Evolutionary conservation across 2,113 vertebrate species (phyloP).

Genomic region (Sinosuthora webbiana): DNA sequence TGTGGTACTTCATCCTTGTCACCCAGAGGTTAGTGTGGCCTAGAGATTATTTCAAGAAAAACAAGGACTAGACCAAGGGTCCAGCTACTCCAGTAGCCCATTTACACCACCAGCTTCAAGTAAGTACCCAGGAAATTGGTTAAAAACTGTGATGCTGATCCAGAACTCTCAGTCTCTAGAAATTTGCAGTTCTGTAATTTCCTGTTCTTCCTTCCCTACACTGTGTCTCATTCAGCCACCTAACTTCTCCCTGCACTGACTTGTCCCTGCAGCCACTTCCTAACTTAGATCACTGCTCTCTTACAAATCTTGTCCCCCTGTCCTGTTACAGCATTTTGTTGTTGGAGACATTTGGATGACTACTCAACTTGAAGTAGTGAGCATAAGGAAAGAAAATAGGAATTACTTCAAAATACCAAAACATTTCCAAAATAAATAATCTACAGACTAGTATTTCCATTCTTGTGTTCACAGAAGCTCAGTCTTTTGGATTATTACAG

Average conservation of each 20-base stretch:
- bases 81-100: neutral
- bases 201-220: neutral
- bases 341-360: neutral
- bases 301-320: neutral
- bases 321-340: neutral
- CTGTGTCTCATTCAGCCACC: neutral
- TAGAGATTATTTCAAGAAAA: neutral
- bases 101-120: neutral
- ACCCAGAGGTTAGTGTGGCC: neutral
- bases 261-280: neutral
- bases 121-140: neutral
- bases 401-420: neutral
- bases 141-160: neutral
- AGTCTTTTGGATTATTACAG: neutral
- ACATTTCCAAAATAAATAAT: neutral
- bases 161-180: neutral
- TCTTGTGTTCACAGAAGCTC: neutral
- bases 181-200: neutral
- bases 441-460: neutral
- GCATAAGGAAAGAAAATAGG: neutral
- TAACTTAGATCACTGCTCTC: neutral
- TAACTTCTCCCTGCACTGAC: neutral
- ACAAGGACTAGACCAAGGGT: neutral
- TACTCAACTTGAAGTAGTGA: neutral
- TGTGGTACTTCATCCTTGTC: neutral